Conservation (phyloP, 2,113 vertebrate genomes). For the Todiramphus saurophagus region DNA sequence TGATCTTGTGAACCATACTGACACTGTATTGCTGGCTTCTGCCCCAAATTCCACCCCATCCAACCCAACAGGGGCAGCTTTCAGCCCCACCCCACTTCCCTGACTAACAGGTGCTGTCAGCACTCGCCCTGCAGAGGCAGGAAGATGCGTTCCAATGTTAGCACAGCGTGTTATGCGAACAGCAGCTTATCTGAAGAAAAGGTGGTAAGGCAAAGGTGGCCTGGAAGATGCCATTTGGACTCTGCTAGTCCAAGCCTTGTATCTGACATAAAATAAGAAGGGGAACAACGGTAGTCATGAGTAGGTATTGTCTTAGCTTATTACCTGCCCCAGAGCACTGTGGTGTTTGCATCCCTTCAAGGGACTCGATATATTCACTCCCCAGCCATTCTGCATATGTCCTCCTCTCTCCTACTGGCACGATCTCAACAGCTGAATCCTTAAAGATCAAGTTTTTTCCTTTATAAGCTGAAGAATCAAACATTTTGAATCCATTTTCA, state of each 20-base stretch:
- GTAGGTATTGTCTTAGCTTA: not conserved
- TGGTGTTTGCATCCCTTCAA: conserved; percentile 79
- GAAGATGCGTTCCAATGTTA: not conserved
- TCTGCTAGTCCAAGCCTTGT: not conserved
- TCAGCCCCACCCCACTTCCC: not conserved
- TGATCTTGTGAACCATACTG: not conserved
- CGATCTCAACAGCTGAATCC: conserved; percentile 81
- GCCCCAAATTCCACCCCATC: not conserved
- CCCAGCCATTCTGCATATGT: conserved; percentile 89
- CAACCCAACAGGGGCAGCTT: not conserved
- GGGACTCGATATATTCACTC: conserved; percentile 80
- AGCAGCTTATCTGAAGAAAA: conserved; percentile 9
- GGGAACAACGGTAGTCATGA: not conserved
- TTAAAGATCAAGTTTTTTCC: conserved; percentile 91
- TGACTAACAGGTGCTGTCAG: not conserved
- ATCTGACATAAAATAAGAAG: not conserved
- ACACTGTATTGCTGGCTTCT: not conserved
- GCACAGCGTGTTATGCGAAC: not conserved
- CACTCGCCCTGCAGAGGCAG: not conserved
- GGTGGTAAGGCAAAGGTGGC: not conserved
- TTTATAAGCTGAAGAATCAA: conserved; percentile 82
- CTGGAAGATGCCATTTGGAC: not conserved
- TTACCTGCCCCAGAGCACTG: conserved; percentile 79
- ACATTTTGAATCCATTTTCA: conserved; percentile 86
- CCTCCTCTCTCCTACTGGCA: conserved; percentile 81